Base-by-base conservation (phyloP, 2,797 vertebrate species). In the Enteromius trimaculatus region DNA sequence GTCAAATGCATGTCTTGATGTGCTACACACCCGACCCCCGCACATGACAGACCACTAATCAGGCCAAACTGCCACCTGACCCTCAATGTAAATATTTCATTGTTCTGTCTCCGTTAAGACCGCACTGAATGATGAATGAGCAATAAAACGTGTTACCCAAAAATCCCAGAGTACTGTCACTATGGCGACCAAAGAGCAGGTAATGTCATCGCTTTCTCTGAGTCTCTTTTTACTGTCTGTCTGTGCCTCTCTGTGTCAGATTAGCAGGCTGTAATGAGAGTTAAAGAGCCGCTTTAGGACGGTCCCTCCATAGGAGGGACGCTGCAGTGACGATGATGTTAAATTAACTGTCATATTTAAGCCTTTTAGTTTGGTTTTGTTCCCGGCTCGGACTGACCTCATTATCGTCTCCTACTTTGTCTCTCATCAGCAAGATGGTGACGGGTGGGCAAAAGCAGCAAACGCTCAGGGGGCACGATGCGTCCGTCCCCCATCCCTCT, bases 341-440 rank as follows among this genome's bases (percentile, higher is more conserved):
- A 94, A 95, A 93, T 95, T 91, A 96, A 92, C 77, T 86, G 88
- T 66, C 88, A 88, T 91, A 92, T 94, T 93, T 85, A 74, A 69
- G 74, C 79, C 64, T 79, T 71, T 80, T 80, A 79, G 90, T 86
- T 81, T 92, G 51, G 70, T 84, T 82, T 90, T 94, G 77, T 58
- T 64, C 55, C n/a, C n/a, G 87, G 90, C 89, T 91, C 90, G 82
- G 91, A 92, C 91, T 83, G 90, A 93, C 95, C 95, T 97, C 95
- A 96, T 96, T 96, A 96, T 89, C 89, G 89, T 87, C 90, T 92
- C 87, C 91, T 91, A 64, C 83, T 92, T 93, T 92, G 93, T 91
- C 93, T 95, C 95, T 95, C 95, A 95, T 96, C 94, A 92, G 84
- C 88, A 90, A 89, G 91, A 91, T 93, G 71, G 79, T 88, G 92